Base-by-base conservation (phyloP, 2,888 invertebrate species). In the Teinopalpus imperialis region DNA sequence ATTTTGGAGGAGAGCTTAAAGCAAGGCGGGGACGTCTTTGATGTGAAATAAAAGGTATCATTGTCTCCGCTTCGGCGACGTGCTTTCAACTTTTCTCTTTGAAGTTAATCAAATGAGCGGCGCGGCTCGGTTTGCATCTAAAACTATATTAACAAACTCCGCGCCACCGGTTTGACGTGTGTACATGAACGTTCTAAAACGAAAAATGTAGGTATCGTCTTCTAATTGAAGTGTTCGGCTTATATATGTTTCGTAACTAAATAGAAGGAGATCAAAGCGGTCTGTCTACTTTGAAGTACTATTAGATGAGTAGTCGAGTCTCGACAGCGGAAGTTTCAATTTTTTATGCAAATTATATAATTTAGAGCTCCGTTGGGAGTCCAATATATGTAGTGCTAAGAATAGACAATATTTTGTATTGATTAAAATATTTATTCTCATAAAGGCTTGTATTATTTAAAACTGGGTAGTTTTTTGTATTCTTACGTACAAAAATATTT, bases 21-120 rank as follows among this genome's bases (percentile, higher is more conserved):
- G 63, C 51, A 52, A 61, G 69, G 67, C 68, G 71, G 67, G 56
- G 63, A 61, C 53, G 68, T 69, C 76, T 81, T 81, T 79, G 76
- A 79, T 76, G 75, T 76, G 66, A 69, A 77, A 79, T 78, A 75
- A 77, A 79, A 76, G 74, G 75, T 74, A 78, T 79, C 74, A 77
- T 79, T 78, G 79, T 77, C 74, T 75, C 67, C 71, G 75, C 70
- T 69, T 69, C 72, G 72, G 61, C 69, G 66, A 74, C 66, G 69
- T 66, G 69, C 78, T 78, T 77, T 78, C 69, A 76, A 71, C 69
- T 72, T 72, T 69, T 74, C 69, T 63, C 76, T 80, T 80, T 81
- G 79, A 81, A 73, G 77, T 80, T 72, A 73, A 79, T 78, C 72
- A 80, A 79, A 77, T 79, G 72, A 75, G 73, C 73, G 70, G 53